Conservation (phyloP, 2,113 vertebrate genomes). For the Heloderma charlesbogerti region DNA sequence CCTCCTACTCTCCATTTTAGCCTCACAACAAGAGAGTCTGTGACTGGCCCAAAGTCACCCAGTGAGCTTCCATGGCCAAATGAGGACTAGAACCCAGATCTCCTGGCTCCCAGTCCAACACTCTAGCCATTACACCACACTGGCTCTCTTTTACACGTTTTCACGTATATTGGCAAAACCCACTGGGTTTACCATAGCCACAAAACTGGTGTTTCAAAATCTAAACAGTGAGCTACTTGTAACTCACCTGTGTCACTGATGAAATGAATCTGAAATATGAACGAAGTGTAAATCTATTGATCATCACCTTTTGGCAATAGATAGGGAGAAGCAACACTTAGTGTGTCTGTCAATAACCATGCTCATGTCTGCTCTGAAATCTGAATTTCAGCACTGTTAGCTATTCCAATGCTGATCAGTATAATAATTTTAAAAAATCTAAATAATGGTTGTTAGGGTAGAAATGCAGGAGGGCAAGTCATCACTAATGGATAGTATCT, state of each 20-base stretch:
- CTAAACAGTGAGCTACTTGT: neutral
- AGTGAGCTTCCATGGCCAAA: too few species aligned
- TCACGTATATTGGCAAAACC: neutral
- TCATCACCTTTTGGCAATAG: neutral
- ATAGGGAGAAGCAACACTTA: neutral
- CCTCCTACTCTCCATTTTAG: too few species aligned
- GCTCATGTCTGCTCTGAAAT: neutral
- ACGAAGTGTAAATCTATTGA: neutral
- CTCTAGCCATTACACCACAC: too few species aligned
- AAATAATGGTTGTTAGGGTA: neutral
- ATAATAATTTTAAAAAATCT: neutral
- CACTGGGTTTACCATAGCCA: neutral
- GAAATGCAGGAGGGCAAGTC: neutral
- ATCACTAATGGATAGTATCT: neutral
- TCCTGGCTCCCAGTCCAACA: too few species aligned
- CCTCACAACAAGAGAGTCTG: too few species aligned
- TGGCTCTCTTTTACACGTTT: neutral
- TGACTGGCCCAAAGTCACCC: too few species aligned
- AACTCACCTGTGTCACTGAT: neutral
- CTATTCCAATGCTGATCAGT: neutral
- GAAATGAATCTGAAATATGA: neutral
- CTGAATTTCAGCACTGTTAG: neutral
- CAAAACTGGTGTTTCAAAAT: neutral
- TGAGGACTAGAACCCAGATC: too few species aligned
- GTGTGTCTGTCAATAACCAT: neutral